Evolutionary conservation across 2,113 vertebrate species (phyloP).

Genomic region (Pogona vitticeps): DNA sequence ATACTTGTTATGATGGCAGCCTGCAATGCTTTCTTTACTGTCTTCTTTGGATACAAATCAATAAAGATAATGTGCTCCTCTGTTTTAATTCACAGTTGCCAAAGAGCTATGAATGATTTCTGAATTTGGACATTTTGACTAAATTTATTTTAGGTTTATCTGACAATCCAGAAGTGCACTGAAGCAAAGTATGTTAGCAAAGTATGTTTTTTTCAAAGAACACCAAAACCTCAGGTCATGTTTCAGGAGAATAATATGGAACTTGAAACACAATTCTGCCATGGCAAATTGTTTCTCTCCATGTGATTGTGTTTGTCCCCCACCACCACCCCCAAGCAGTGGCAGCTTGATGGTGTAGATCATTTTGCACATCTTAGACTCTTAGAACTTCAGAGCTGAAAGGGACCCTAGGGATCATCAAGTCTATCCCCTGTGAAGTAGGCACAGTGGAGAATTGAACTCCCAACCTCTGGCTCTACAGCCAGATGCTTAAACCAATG

Average conservation of each 20-base stretch:
- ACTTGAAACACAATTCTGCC: not conserved
- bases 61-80: constrained; percentile 66
- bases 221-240: not conserved
- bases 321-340: not conserved
- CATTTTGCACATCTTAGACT: too few relatives aligned
- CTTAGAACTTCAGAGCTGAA: too few relatives aligned
- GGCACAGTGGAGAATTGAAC: too few relatives aligned
- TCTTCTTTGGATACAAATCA: constrained; percentile 66
- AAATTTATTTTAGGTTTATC: constrained; percentile 11
- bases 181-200: not conserved
- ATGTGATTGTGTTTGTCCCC: too few relatives aligned
- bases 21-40: constrained; percentile 70
- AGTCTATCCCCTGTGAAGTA: too few relatives aligned
- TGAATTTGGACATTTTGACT: constrained; percentile 42
- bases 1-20: constrained; percentile 60
- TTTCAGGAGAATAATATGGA: not conserved
- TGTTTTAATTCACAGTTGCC: constrained; percentile 72
- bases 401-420: too few relatives aligned
- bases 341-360: not conserved
- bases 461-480: too few relatives aligned
- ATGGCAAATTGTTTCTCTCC: not conserved
- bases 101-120: constrained; percentile 66
- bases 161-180: not conserved
- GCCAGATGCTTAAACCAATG: not conserved
- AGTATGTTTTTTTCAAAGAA: too few relatives aligned